A percentile compares a stretch with the other conserved stretches of the same genome.
Conservation (phyloP, 2,888 invertebrate species). For the Xylota sylvarum region DNA sequence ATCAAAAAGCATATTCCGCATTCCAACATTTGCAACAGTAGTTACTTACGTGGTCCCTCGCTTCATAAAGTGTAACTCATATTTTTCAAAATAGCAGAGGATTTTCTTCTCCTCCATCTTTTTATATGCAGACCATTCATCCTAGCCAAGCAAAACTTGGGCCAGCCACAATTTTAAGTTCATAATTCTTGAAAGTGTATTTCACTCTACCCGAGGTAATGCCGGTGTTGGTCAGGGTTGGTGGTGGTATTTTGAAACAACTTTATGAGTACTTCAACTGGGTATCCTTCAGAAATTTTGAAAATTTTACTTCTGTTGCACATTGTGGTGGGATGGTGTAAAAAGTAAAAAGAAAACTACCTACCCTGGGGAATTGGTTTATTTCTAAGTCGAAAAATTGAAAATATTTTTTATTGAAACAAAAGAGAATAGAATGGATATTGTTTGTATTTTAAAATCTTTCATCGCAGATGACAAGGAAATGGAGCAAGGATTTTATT, state of each 20-base stretch:
- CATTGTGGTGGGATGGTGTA: background rate
- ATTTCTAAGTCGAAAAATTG: conserved; percentile 5
- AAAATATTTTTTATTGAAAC: conserved; percentile 14
- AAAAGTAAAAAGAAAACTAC: background rate
- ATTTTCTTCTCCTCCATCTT: background rate
- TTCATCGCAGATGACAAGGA: too few species aligned
- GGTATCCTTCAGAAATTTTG: conserved; percentile 19
- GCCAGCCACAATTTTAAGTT: conserved; percentile 32
- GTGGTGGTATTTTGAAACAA: conserved; percentile 27
- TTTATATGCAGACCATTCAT: conserved; percentile 20
- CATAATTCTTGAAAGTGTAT: conserved; percentile 39
- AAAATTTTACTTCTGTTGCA: conserved; percentile 19
- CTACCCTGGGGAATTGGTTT: background rate
- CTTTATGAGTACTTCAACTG: conserved; percentile 30
- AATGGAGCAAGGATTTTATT: too few species aligned
- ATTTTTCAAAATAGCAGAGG: background rate
- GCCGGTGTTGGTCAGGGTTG: conserved; percentile 19
- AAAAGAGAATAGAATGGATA: conserved; percentile 15
- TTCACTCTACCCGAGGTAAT: conserved; percentile 6
- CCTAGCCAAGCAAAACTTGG: conserved; percentile 17
- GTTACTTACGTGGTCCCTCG: conserved; percentile 3
- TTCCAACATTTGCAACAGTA: conserved; percentile 8
- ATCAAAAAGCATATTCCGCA: conserved; percentile 22
- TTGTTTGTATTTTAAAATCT: background rate
- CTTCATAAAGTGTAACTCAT: background rate